Percentiles rank a stretch among this genome's conserved stretches.
These are phyloP conservation scores for Acridotheres tristis DNA, from an alignment of 2,797 vertebrate species.

Conservation along the genomic window DNA sequence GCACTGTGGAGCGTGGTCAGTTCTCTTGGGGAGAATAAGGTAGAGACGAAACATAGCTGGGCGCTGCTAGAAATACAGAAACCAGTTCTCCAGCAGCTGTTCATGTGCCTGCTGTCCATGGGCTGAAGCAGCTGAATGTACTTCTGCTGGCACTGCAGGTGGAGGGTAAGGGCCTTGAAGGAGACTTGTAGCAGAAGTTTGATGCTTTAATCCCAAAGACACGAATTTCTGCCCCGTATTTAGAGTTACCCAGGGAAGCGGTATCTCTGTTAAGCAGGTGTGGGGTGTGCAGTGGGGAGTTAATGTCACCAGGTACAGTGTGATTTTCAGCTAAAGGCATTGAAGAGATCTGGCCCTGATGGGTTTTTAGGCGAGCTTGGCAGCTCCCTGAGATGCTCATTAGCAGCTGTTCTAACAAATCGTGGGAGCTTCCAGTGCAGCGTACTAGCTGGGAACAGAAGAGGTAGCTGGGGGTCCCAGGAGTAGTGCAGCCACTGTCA, in stretches of 20 bases:
- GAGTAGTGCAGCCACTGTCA: neutral
- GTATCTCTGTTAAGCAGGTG: neutral
- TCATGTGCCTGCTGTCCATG: neutral
- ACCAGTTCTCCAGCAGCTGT: neutral
- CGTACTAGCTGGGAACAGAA: neutral
- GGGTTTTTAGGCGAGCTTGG: neutral
- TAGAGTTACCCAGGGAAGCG: neutral
- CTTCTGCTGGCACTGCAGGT: neutral
- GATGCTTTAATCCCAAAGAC: neutral
- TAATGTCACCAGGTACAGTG: neutral
- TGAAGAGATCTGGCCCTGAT: neutral
- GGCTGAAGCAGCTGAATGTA: neutral
- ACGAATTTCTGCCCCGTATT: rapidly evolving
- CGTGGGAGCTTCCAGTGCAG: neutral
- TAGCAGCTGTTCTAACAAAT: neutral
- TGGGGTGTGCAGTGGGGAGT: neutral
- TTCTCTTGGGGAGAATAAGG: neutral
- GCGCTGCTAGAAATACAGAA: neutral
- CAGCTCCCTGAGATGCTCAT: neutral
- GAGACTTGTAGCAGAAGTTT: neutral
- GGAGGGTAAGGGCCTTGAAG: neutral
- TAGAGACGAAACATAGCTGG: neutral
- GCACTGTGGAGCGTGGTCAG: neutral
- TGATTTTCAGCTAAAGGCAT: neutral
- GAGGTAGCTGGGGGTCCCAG: neutral